Base-by-base conservation (phyloP, 30 jellyfish, hydroid and myxozoan genomes). In the Hydra vulgaris region DNA sequence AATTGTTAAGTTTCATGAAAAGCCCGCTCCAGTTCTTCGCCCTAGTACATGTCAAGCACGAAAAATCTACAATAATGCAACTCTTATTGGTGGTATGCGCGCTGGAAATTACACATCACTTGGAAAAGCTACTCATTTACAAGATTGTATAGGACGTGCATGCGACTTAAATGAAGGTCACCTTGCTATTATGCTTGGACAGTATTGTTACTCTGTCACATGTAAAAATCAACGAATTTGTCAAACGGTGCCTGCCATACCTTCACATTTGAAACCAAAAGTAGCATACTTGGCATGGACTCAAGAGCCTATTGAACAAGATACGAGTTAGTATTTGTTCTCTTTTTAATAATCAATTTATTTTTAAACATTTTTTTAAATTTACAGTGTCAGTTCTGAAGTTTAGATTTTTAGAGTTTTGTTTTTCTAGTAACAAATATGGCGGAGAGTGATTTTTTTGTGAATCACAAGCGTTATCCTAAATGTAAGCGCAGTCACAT, bases 201-300 rank as follows among this genome's bases (percentile, higher is more conserved):
- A 82, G 76, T 90, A 90, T 69, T 90, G 97, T 82, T 90, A 87
- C 76, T 90, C 97, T 3, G 97, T 90, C 72, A 90, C 88, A 86
- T 90, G 97, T 79, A 89, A 90, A 72, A 90, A 90, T 74, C 94
- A 90, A 77, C 78, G 97, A 80, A 89, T 86, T 23, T 90, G 97
- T 74, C 97, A 90, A 74, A 90, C 97, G 52, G 86, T 90, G 8
- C 97, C 97, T 7, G 97, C 96, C 16, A 90, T 85, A 76, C 97
- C 97, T 54, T 84, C 96, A 18, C 97, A 90, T 23, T 66, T 90
- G 86, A 86, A 83, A 67, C 97, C 97, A 70, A 90, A 90, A 79
- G 97, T 90, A 22, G 97, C 97, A 20, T 90, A 90, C 70, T 54
- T 90, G 88, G 97, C 97, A 18, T 90, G 97, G 97, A 90, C 97